Evolutionary conservation across 2,113 vertebrate genomes (phyloP).

Genomic region (Australoheros scitulus): DNA sequence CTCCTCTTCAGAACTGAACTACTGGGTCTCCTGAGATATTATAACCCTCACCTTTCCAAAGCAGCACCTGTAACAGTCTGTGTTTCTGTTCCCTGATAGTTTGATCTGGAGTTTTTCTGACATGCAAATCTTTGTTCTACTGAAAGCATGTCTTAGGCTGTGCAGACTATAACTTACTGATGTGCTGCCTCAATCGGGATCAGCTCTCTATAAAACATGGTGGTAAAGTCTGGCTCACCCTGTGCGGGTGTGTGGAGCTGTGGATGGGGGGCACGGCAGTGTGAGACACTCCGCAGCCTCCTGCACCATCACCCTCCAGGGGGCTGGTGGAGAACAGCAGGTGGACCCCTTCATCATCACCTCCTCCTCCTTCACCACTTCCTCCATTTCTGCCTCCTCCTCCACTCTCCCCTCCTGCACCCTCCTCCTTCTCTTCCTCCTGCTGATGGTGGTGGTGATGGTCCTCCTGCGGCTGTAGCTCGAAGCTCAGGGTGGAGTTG

Average conservation of each 20-base stretch:
- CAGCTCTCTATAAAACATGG: background rate
- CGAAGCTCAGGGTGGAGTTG: slow-evolving; percentile 81
- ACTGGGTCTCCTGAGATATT: background rate
- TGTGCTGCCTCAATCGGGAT: background rate
- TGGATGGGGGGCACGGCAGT: slow-evolving; percentile 30
- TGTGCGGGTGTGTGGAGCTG: slow-evolving; percentile 10
- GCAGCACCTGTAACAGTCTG: background rate
- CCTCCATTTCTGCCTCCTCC: background rate
- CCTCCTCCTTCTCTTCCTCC: background rate
- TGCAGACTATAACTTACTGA: background rate
- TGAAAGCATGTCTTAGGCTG: background rate
- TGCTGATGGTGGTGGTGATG: background rate
- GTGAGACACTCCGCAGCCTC: slow-evolving; percentile 74
- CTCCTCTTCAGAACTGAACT: background rate
- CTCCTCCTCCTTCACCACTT: background rate
- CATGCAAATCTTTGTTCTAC: too few species aligned
- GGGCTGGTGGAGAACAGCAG: slow-evolving; percentile 51
- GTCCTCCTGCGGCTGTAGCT: slow-evolving; percentile 74
- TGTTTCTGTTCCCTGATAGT: background rate
- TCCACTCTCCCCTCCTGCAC: background rate
- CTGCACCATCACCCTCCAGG: slow-evolving; percentile 15
- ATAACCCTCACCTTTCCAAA: background rate
- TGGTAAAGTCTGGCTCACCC: slow-evolving; percentile 48
- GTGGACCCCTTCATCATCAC: slow-evolving; percentile 43
- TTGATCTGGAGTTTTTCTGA: too few species aligned